Conservation (phyloP, 1,140 invertebrate species). For the Trichonephila clavata region DNA sequence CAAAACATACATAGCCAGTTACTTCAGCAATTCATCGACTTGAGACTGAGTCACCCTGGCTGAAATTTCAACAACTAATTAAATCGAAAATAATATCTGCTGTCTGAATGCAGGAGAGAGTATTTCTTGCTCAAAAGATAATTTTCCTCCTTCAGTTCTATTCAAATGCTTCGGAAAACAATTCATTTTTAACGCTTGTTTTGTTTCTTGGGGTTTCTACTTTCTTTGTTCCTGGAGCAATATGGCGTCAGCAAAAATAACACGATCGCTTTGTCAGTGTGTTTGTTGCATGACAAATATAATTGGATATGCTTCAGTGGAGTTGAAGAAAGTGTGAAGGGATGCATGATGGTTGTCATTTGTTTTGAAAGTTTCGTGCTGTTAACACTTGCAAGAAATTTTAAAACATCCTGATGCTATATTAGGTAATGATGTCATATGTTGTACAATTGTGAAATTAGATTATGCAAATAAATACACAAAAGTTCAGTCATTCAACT, state of each 20-base stretch:
- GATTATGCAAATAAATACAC: no score
- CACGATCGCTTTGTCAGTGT: neutral
- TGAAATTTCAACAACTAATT: neutral
- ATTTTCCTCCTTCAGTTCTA: neutral
- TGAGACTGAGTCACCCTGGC: no score
- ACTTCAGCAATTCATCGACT: no score
- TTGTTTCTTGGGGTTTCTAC: neutral
- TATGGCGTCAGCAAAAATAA: constrained; percentile 36
- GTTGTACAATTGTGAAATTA: no score
- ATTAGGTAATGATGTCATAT: no score
- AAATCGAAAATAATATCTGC: neutral
- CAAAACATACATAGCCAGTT: no score
- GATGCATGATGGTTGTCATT: neutral
- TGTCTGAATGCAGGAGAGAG: neutral
- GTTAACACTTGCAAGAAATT: neutral
- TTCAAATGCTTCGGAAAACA: constrained; percentile 24
- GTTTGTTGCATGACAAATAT: neutral
- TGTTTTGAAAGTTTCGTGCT: neutral
- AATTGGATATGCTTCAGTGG: constrained; percentile 41
- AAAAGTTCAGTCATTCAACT: no score
- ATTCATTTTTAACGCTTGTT: neutral
- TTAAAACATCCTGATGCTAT: neutral
- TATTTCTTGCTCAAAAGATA: neutral
- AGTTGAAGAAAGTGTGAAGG: constrained; percentile 22
- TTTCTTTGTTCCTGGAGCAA: constrained; percentile 15